Conservation (phyloP, 2,797 vertebrate species). For the Tapirus indicus region DNA sequence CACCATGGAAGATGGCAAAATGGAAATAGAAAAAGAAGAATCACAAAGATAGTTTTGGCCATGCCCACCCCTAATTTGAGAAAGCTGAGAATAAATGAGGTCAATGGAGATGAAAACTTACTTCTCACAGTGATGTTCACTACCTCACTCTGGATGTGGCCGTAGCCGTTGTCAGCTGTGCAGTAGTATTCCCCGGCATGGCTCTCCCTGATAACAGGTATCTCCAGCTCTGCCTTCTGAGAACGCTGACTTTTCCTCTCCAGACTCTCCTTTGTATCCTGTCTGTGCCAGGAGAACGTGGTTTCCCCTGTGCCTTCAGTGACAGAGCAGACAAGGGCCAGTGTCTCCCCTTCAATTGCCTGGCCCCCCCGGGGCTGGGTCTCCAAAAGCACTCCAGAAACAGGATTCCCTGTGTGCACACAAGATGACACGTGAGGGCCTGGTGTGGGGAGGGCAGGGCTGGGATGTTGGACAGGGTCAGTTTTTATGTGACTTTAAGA, state of each 20-base stretch:
- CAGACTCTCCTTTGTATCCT: neutral
- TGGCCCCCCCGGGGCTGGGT: neutral
- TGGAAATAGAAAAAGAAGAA: neutral
- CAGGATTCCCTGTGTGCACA: conserved; percentile 54
- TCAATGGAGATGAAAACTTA: neutral
- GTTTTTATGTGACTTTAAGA: neutral
- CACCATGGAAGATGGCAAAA: neutral
- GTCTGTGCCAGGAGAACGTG: conserved; percentile 77
- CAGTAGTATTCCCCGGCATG: neutral
- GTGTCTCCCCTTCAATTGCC: neutral
- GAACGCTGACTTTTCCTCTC: neutral
- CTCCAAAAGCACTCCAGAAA: neutral
- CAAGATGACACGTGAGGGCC: neutral
- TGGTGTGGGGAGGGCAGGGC: neutral
- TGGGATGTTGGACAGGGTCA: neutral
- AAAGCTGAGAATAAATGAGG: neutral
- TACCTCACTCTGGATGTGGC: neutral
- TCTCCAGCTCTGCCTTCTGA: conserved; percentile 58
- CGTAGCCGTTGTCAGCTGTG: neutral
- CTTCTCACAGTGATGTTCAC: conserved; percentile 53
- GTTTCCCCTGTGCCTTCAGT: conserved; percentile 68
- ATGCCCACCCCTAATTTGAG: neutral
- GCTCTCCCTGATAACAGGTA: neutral
- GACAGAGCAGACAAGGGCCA: conserved; percentile 68
- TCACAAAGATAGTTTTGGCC: neutral